These are phyloP conservation scores for Chaenodraco wilsoni DNA, from an alignment of 2,797 vertebrate genomes.

Conservation along the genomic window DNA sequence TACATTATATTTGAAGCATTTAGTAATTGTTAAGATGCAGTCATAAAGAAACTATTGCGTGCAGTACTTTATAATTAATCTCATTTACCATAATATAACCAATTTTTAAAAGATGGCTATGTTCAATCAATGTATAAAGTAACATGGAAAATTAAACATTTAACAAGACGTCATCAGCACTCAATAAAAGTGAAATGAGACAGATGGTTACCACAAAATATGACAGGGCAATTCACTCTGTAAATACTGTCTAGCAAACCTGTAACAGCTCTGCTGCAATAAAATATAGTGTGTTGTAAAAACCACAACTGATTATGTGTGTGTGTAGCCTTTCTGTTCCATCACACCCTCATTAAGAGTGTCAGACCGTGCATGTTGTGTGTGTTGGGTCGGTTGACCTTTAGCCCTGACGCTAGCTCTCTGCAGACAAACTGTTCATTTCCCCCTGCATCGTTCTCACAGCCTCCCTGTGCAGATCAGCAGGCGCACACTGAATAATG, in stretches of 20 bases:
- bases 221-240: slow-evolving; percentile 25
- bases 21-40: slow-evolving; percentile 23
- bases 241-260: slow-evolving; percentile 42
- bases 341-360: slow-evolving; percentile 74
- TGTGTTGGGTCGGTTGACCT: slow-evolving; percentile 63
- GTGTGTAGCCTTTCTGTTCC: slow-evolving; percentile 47
- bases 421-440: slow-evolving; percentile 63
- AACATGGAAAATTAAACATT: slow-evolving; percentile 35
- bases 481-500: slow-evolving; percentile 65
- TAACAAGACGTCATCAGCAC: slow-evolving; percentile 16
- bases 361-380: slow-evolving; percentile 24
- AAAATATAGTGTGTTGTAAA: slow-evolving; percentile 47
- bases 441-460: slow-evolving; percentile 61
- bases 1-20: slow-evolving; percentile 6
- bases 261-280: slow-evolving; percentile 29
- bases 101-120: too few species aligned
- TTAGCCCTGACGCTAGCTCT: slow-evolving; percentile 55
- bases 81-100: not conserved
- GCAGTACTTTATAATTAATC: slow-evolving; percentile 2
- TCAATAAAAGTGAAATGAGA: slow-evolving; percentile 26
- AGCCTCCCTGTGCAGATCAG: slow-evolving; percentile 58
- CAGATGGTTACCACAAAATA: slow-evolving; percentile 44
- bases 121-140: too few species aligned
- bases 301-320: slow-evolving; percentile 28
- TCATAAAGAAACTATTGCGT: slow-evolving; percentile 1